Base-by-base conservation (phyloP, 2,113 vertebrate species). In the Onychostoma macrolepis region DNA sequence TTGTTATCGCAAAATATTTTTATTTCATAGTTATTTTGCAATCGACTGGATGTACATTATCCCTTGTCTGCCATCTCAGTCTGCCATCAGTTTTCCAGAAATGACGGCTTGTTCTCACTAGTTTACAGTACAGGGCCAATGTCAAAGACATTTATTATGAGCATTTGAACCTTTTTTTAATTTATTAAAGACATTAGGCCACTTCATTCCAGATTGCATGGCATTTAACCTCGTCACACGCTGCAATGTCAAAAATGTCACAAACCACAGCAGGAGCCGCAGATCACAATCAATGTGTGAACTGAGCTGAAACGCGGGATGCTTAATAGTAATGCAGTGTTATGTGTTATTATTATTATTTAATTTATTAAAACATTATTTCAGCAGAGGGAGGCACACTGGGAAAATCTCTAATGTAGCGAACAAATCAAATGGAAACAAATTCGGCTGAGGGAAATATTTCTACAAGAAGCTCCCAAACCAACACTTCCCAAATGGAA, bases 231-330 rank as follows among this genome's bases (percentile, higher is more conserved):
- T 75, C 24, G 43, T 75, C 72, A 15, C 2, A 45, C 1, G 2
- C 72, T 6, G 72, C 72, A 75, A 43, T 75, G 72, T 75, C 72
- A 75, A 75, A 75, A 75, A 45, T n/a, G 6, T 45, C 24, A 75
- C 41, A 75, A 74, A 15, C 45, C 72, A 75, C 72, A 75, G 26
- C 50, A 50, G 3, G 41, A 45, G 41, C 38, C 6, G 45, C 76
- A 11, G 38, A 75, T 75, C 38, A 26, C 72, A 75, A 45, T 56
- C 76, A 50, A 3, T 33, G 76, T 33, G 48, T 28, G 76, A 79
- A 56, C 48, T 56, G 76, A 2, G 28, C 26, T 8, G 43, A 56
- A 53, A 30, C 48, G 12, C 28, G 0, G 8, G 43, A 50, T 15
- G 26, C 48, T 13, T 75, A 26, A 75, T 41, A 33, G 45, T 21